Base-by-base conservation (phyloP, 2,113 vertebrate genomes). In the Galbula dea region DNA sequence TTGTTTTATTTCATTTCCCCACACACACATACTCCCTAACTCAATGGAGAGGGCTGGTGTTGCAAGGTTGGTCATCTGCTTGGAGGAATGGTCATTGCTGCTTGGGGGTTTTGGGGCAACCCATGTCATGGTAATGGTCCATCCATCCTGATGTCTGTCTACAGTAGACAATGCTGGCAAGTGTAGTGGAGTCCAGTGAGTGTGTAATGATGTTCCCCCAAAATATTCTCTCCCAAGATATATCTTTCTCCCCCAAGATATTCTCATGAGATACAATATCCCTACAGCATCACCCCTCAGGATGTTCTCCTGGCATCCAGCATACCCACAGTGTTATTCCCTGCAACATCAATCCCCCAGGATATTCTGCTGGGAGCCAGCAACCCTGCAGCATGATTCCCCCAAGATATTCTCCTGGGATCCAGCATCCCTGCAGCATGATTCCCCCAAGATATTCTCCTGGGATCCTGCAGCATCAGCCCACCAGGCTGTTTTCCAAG, bases 31-130 rank as follows among this genome's bases (percentile, higher is more conserved):
- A 20, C 49, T 45, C 32, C 46, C 19, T 48, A 48, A 77, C 27
- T 80, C 63, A 20, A 0, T 41, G 83, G 58, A 49, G 34, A 86
- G 17, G 18, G 54, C 75, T 1, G 6, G 59, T 0, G 0, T 66
- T 20, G 0, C 0, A 0, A 76, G 51, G 48, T 15, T 11, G 3
- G 24, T 22, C 4, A 0, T 43, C 54, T 73, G 23, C 49, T 4
- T 43, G 62, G 18, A 58, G 48, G 81, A 54, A 19, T 7, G 30
- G 43, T 49, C 30, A 2, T 43, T 0, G 3, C 29, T 55, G 23
- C 66, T 24, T 32, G 23, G 74, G 88, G 89, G 63, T 82, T 67
- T 20, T 7, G 43, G 19, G 66, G 27, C 9, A 4, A 67, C 39
- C 22, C 0, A 0, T 3, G 0, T 39, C 30, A 6, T 7, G 7